These are phyloP conservation scores for Drosophila malerkotliana DNA, from an alignment of 1,140 invertebrate species.

Conservation along the genomic window DNA sequence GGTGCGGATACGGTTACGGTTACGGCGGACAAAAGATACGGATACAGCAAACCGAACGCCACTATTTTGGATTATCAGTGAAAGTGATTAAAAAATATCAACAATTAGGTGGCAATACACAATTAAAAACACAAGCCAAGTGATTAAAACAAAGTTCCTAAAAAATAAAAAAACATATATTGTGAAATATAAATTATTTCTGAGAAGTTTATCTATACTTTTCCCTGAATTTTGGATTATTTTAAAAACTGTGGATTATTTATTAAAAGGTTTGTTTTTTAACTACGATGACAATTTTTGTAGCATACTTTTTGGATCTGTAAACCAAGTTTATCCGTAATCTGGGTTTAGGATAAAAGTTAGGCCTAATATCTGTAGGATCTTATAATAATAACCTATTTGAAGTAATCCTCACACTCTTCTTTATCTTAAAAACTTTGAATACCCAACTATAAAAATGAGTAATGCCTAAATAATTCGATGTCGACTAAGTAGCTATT, in stretches of 20 bases:
- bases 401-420: too few relatives aligned
- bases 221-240: neutral
- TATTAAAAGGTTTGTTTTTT: conserved; percentile 20
- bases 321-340: neutral
- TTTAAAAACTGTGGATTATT: neutral
- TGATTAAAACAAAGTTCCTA: conserved; percentile 36
- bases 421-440: neutral
- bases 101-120: conserved; percentile 4
- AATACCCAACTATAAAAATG: conserved; percentile 23
- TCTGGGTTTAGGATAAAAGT: neutral
- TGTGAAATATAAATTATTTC: neutral
- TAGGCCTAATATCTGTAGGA: neutral
- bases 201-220: neutral
- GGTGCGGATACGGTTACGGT: conserved; percentile 57
- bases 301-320: conserved; percentile 25
- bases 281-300: neutral
- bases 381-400: neutral
- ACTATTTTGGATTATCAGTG: conserved; percentile 70
- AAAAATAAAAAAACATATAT: conserved; percentile 1
- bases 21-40: conserved; percentile 46
- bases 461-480: conserved; percentile 70
- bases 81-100: conserved; percentile 12
- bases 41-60: conserved; percentile 22
- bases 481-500: conserved; percentile 43
- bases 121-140: conserved; percentile 1